These are phyloP conservation scores for Cryptophagus acutangulus DNA, from an alignment of 2,888 invertebrate species.

Conservation along the genomic window DNA sequence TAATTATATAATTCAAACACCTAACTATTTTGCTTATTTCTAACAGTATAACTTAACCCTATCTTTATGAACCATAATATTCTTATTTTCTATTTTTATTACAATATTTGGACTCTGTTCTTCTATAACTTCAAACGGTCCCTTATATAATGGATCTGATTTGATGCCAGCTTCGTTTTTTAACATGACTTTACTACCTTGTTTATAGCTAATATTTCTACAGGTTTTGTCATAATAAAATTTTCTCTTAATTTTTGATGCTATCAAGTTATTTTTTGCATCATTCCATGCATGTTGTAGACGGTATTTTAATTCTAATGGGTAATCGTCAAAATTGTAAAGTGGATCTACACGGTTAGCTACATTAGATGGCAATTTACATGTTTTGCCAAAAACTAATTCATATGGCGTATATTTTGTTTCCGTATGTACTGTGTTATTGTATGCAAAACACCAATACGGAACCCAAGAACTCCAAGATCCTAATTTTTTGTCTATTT, in stretches of 20 bases:
- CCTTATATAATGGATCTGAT: background rate
- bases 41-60: too few relatives aligned
- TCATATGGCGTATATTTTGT: conserved; percentile 11
- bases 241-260: conserved; percentile 12
- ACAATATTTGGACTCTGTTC: background rate
- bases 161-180: background rate
- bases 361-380: conserved; percentile 10
- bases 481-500: conserved; percentile 10
- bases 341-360: conserved; percentile 9
- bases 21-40: too few relatives aligned
- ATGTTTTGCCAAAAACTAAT: conserved; percentile 10
- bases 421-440: conserved; percentile 11
- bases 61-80: background rate
- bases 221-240: conserved; percentile 4
- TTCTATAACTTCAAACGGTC: conserved; percentile 2
- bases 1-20: too few relatives aligned
- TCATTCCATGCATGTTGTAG: conserved; percentile 15
- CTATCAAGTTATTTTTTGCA: conserved; percentile 14
- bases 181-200: background rate
- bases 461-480: conserved; percentile 12
- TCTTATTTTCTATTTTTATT: conserved; percentile 1
- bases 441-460: conserved; percentile 14
- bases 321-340: conserved; percentile 18
- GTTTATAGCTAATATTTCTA: background rate
- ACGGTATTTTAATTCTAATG: conserved; percentile 13